These are phyloP conservation scores for Crotalus horridus DNA, from an alignment of 2,113 vertebrate species.

Conservation along the genomic window DNA sequence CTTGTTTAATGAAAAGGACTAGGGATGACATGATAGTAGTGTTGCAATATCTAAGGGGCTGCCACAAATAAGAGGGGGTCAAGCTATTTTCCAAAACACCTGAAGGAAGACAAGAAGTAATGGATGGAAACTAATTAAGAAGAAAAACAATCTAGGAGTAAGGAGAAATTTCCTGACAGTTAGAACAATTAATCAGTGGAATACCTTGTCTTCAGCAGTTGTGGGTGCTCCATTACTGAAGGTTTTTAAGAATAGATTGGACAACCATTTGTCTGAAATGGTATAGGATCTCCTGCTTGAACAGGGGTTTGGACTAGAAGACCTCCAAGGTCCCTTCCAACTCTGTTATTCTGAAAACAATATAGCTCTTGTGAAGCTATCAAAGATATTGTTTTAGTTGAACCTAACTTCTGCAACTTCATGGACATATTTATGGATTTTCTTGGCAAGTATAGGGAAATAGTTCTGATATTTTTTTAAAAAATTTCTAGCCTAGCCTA, in stretches of 20 bases:
- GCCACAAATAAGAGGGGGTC: background rate
- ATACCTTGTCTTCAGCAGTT: background rate
- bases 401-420: background rate
- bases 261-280: too few species aligned
- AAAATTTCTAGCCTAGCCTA: background rate
- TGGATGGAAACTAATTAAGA: background rate
- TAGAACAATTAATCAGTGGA: background rate
- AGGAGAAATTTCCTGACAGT: background rate
- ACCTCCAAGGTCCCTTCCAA: background rate
- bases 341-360: background rate
- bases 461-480: background rate
- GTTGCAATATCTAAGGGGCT: background rate
- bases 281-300: too few species aligned
- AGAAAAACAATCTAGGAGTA: background rate
- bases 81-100: background rate
- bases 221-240: too few species aligned
- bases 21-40: background rate
- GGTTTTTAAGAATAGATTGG: too few species aligned
- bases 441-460: background rate
- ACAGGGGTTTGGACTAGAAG: background rate
- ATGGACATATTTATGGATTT: background rate
- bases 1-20: background rate
- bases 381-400: background rate
- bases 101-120: background rate
- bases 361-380: background rate